Percentiles rank a stretch among this genome's conserved stretches.
phyloP scores from a whole-genome alignment of 2,113 vertebrate species.

The Melanocharis versteri region DNA sequence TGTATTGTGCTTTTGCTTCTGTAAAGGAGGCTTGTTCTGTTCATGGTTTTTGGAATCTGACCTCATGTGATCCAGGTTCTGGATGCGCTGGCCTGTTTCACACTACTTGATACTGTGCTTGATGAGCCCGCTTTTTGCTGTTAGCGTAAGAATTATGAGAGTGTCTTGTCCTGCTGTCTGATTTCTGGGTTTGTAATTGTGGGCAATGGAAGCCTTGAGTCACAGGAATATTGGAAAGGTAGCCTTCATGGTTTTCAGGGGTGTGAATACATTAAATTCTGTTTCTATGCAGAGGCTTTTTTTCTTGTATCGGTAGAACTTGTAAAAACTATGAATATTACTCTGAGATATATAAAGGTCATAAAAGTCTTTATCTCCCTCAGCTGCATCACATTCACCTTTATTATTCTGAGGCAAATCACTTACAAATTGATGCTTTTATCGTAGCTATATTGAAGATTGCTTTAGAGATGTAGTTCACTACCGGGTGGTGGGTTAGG shows the following conservation, averaged over 20 bases:
- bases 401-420: slow-evolving; percentile 64
- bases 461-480: slow-evolving; percentile 72
- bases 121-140: not conserved
- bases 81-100: not conserved
- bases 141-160: not conserved
- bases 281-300: not conserved
- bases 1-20: not conserved
- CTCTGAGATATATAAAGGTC: slow-evolving; percentile 64
- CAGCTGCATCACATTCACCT: slow-evolving; percentile 42
- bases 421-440: slow-evolving; percentile 65
- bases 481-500: slow-evolving; percentile 37
- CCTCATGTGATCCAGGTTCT: not conserved
- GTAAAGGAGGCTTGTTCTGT: not conserved
- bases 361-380: slow-evolving; percentile 68
- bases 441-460: slow-evolving; percentile 70
- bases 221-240: not conserved
- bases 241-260: not conserved
- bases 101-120: not conserved
- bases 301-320: not conserved
- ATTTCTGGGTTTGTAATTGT: not conserved
- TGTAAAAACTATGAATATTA: slow-evolving; percentile 61
- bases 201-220: not conserved
- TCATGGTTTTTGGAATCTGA: not conserved
- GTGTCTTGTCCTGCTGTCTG: not conserved
- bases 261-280: not conserved